phyloP scores from a whole-genome alignment of 2,888 invertebrate species.

The Rotaria macrura region DNA sequence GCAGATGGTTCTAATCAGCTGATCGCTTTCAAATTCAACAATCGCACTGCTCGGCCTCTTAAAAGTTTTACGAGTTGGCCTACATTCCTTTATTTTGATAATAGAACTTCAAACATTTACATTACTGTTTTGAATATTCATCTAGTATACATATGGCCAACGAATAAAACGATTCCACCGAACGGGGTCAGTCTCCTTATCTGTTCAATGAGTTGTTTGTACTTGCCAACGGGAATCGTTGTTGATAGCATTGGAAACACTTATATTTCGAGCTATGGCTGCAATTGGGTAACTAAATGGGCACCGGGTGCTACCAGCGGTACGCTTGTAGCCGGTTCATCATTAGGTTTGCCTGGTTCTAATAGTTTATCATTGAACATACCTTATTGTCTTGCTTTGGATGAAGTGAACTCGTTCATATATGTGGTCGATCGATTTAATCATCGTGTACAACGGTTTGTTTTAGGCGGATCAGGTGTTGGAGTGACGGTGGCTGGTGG shows the following conservation, averaged over 20 bases:
- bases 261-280: background rate
- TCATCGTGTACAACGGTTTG: slow-evolving; percentile 75
- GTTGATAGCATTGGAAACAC: background rate
- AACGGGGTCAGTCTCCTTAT: accelerated
- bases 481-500: background rate
- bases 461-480: slow-evolving; percentile 26
- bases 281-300: background rate
- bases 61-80: background rate
- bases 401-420: slow-evolving; percentile 72
- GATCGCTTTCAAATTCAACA: background rate
- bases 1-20: background rate
- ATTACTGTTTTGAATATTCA: background rate
- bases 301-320: background rate
- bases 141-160: background rate
- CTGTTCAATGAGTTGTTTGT: background rate
- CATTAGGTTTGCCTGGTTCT: background rate
- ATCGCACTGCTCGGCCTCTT: background rate
- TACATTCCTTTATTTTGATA: background rate
- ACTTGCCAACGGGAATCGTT: background rate
- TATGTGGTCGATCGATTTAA: slow-evolving; percentile 94
- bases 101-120: background rate
- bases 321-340: background rate
- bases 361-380: background rate
- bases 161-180: background rate
- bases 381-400: slow-evolving; percentile 57